Evolutionary conservation across 1,140 invertebrate species (phyloP).

Genomic region (Stenopsyche tienmushanensis): DNA sequence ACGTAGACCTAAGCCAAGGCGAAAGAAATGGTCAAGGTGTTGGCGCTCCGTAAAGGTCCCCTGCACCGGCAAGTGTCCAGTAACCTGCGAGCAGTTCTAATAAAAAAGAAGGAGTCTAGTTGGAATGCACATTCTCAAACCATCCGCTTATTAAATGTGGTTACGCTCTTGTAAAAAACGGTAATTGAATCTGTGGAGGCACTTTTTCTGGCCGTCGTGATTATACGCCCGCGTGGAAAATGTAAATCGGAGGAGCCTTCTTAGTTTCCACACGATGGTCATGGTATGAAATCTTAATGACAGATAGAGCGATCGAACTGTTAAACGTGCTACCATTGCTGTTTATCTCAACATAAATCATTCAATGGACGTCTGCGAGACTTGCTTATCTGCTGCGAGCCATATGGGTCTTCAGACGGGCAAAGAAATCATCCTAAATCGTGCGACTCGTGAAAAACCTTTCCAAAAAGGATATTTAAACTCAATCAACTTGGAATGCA

Average conservation of each 20-base stretch:
- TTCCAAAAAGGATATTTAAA: too few species aligned
- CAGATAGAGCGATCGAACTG: neutral
- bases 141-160: conserved; percentile 18
- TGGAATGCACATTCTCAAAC: conserved; percentile 20
- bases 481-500: too few species aligned
- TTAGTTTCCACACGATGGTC: conserved; percentile 6
- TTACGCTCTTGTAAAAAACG: neutral
- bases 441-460: too few species aligned
- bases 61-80: neutral
- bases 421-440: too few species aligned
- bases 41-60: neutral
- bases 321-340: neutral
- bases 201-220: neutral
- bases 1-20: conserved; percentile 14
- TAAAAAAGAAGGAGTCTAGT: conserved; percentile 3
- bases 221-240: neutral
- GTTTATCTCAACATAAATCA: too few species aligned
- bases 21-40: conserved; percentile 2
- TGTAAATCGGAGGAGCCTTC: conserved; percentile 11
- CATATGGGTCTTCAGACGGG: too few species aligned
- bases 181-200: neutral
- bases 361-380: too few species aligned
- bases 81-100: too few species aligned
- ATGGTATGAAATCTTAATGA: conserved; percentile 15
- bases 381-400: too few species aligned